These are phyloP conservation scores for Eueremaeus valkanovi DNA, from an alignment of 2,888 invertebrate genomes.

Conservation along the genomic window DNA sequence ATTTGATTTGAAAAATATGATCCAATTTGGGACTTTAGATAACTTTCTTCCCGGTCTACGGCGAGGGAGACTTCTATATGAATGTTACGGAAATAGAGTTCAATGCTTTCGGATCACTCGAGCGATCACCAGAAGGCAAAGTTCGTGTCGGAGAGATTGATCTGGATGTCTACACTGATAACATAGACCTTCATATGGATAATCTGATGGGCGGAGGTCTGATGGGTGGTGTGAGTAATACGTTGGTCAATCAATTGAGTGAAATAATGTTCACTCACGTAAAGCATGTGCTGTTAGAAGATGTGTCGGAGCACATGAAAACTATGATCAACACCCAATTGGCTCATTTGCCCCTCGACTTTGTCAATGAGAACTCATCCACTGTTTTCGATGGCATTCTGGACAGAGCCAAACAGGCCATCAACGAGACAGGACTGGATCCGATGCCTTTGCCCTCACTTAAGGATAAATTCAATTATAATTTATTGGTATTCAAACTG, in stretches of 20 bases:
- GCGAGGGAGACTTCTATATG: conserved; percentile 71
- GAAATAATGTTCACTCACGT: conserved; percentile 77
- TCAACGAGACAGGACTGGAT: conserved; percentile 65
- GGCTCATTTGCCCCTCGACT: conserved; percentile 59
- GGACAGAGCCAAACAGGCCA: conserved; percentile 67
- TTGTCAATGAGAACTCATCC: conserved; percentile 40
- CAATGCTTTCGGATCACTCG: conserved; percentile 65
- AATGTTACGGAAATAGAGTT: conserved; percentile 67
- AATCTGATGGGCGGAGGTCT: conserved; percentile 64
- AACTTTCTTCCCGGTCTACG: conserved; percentile 65
- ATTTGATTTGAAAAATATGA: too few species aligned
- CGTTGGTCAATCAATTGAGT: conserved; percentile 71
- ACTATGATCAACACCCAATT: conserved; percentile 70
- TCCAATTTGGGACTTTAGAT: conserved; percentile 53
- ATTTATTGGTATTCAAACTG: conserved; percentile 44
- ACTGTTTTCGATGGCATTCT: conserved; percentile 65
- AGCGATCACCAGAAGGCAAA: conserved; percentile 69
- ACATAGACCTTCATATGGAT: conserved; percentile 74
- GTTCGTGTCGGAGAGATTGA: conserved; percentile 71
- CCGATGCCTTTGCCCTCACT: conserved; percentile 63
- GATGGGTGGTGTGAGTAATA: conserved; percentile 59
- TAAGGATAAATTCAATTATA: conserved; percentile 43
- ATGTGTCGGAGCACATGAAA: conserved; percentile 67
- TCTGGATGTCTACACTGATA: conserved; percentile 71
- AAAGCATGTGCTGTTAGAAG: conserved; percentile 71